phyloP scores from a whole-genome alignment of 2,888 invertebrate species.

The Antheraea assamensis region DNA sequence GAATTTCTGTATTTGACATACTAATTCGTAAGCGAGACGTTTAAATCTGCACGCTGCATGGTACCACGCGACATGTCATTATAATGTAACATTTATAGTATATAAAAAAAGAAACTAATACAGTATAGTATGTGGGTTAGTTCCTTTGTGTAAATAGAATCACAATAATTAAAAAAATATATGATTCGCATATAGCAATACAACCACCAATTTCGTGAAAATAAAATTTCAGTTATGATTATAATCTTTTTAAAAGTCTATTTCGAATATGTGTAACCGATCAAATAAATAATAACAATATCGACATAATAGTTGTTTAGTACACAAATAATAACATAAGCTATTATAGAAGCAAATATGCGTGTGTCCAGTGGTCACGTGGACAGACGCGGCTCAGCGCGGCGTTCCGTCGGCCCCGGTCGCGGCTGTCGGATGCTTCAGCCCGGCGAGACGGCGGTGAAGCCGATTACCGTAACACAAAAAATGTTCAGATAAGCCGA shows the following conservation, averaged over 20 bases:
- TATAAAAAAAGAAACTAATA: background rate
- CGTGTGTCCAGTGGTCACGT: conserved; percentile 18
- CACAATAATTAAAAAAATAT: background rate
- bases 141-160: background rate
- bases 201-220: background rate
- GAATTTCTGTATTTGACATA: no score
- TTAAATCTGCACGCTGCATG: no score
- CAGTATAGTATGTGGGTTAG: background rate
- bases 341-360: conserved; percentile 6
- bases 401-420: background rate
- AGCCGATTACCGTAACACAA: conserved; percentile 75
- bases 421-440: conserved; percentile 5
- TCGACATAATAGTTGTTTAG: background rate
- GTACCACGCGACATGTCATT: no score
- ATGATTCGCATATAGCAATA: background rate
- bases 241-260: background rate
- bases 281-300: background rate
- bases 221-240: background rate
- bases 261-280: background rate
- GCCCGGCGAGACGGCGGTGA: conserved; percentile 31
- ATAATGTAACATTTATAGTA: background rate
- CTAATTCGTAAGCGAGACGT: no score
- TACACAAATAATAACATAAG: conserved; percentile 12
- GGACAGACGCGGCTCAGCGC: background rate
- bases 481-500: conserved; percentile 78